Percentiles rank a stretch among this genome's conserved stretches.
These are phyloP conservation scores for Eupithecia tripunctaria DNA, from an alignment of 2,888 invertebrate genomes.

Conservation along the genomic window DNA sequence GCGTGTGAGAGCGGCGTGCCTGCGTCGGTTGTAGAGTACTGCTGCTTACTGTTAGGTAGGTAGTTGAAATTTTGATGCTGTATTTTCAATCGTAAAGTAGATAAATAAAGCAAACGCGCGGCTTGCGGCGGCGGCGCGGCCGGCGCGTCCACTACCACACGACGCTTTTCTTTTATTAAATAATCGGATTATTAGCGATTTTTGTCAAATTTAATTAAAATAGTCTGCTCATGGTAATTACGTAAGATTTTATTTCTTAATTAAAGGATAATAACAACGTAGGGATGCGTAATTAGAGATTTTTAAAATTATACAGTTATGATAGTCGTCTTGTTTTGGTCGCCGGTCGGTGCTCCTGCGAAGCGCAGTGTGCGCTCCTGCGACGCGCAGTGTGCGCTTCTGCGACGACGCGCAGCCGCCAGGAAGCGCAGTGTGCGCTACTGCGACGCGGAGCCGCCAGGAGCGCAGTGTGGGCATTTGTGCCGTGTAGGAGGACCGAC, in stretches of 20 bases:
- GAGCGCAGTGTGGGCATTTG: slow-evolving; percentile 3
- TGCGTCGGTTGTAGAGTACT: slow-evolving; percentile 77
- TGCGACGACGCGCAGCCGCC: slow-evolving; percentile 41
- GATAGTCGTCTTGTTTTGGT: slow-evolving; percentile 76
- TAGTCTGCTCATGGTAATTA: slow-evolving; percentile 84
- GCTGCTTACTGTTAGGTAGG: slow-evolving; percentile 85
- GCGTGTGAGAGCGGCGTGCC: slow-evolving; percentile 82
- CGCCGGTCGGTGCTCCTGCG: slow-evolving; percentile 63
- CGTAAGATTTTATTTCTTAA: slow-evolving; percentile 84
- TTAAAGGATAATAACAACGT: slow-evolving; percentile 84
- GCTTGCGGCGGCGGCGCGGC: slow-evolving; percentile 67
- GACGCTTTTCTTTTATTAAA: slow-evolving; percentile 79
- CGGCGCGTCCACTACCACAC: slow-evolving; percentile 48
- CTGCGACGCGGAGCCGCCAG: slow-evolving; percentile 28
- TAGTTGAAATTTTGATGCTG: slow-evolving; percentile 83
- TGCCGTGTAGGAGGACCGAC: slow-evolving; percentile 55
- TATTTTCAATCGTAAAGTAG: slow-evolving; percentile 82
- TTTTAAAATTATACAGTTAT: slow-evolving; percentile 85
- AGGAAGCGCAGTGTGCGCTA: slow-evolving; percentile 33
- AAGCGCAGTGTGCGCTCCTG: slow-evolving; percentile 55
- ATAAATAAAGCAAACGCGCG: slow-evolving; percentile 76
- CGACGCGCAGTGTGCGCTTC: slow-evolving; percentile 37
- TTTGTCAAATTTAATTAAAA: slow-evolving; percentile 82
- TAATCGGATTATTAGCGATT: slow-evolving; percentile 80
- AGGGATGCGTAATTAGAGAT: slow-evolving; percentile 84